A percentile compares a stretch with the other conserved stretches of the same genome.
Conservation (phyloP, 92 coral and sea anemone species). For the Porites lobata region DNA sequence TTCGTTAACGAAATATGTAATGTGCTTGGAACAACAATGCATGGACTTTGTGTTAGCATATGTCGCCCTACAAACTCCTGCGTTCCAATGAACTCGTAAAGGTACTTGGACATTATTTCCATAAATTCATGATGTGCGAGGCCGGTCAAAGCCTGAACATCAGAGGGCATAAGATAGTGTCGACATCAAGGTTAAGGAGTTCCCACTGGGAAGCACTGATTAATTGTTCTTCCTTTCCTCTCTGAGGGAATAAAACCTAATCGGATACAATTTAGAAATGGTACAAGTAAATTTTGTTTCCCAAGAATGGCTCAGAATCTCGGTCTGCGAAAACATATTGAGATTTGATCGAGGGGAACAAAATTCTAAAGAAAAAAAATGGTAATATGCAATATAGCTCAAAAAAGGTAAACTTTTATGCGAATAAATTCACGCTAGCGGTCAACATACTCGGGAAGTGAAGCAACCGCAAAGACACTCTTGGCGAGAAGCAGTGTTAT, state of each 20-base stretch:
- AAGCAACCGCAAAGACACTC: no score
- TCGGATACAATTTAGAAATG: not conserved
- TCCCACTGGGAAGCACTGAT: conserved; percentile 81
- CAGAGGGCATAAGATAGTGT: conserved; percentile 71
- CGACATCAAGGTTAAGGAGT: conserved; percentile 86
- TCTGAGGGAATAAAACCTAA: conserved; percentile 66
- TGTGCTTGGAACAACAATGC: conserved; percentile 79
- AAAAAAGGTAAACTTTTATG: no score
- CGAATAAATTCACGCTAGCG: no score
- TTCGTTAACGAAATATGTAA: conserved; percentile 87
- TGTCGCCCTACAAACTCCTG: conserved; percentile 71
- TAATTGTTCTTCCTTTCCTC: conserved; percentile 36
- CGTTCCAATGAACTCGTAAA: conserved; percentile 76
- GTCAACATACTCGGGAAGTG: no score
- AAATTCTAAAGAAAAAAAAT: no score
- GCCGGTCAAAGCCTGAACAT: not conserved
- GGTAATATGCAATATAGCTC: no score
- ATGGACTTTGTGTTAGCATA: conserved; percentile 69
- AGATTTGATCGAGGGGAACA: no score
- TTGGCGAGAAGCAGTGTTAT: no score
- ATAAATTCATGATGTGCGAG: conserved; percentile 46
- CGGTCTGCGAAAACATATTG: no score
- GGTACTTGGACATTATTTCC: conserved; percentile 62
- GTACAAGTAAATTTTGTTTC: not conserved
- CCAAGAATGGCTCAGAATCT: no score